Base-by-base conservation (phyloP, 2,113 vertebrate genomes). In the Peromyscus maniculatus region DNA sequence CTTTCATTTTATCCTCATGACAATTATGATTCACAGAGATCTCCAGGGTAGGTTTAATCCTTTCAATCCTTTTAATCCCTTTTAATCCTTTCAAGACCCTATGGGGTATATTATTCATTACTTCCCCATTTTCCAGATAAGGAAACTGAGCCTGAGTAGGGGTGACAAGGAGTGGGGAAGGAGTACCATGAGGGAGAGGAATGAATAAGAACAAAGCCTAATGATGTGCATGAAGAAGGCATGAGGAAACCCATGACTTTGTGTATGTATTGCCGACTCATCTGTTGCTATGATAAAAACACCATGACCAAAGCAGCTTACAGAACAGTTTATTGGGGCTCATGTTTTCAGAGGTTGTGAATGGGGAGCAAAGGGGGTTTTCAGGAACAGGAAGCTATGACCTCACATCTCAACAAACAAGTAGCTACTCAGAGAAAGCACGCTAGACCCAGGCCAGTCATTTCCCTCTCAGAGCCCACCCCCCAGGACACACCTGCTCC, bases 1-100 rank as follows among this genome's bases (percentile, higher is more conserved):
- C 96, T 97, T 98, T 98, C 62, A 94, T 83, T 94, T 97, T 89
- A 52, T 19, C 46, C 91, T 95, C 96, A 91, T 86, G 62, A 77
- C 72, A 4, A 80, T 9, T 52, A 97, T 93, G 89, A 96, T 96
- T 97, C 67, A 91, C 26, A 19, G 66, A 86, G 75, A 49, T 62
- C 28, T 19, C 52, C 52, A 22, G 28, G 66, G 74, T 55, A 49
- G 7, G 21, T 59, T 72, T 74, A 94, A 91, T 95, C 78, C 55
- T 87, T 86, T 15, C 87, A 67, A 67, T 67, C 46, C 57, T 59
- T 59, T 72, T 74, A 94, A 91, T 95, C 78, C 55, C 57, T 19
- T 59, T 72, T 74, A 94, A 91, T 95, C 78, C 55, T 87, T 86
- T 15, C 87, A 67, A 67, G 82, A 57, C 62, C 64, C 71, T 46